Evolutionary conservation across 2,888 invertebrate species (phyloP).

Genomic region (Phyto melanocephala): DNA sequence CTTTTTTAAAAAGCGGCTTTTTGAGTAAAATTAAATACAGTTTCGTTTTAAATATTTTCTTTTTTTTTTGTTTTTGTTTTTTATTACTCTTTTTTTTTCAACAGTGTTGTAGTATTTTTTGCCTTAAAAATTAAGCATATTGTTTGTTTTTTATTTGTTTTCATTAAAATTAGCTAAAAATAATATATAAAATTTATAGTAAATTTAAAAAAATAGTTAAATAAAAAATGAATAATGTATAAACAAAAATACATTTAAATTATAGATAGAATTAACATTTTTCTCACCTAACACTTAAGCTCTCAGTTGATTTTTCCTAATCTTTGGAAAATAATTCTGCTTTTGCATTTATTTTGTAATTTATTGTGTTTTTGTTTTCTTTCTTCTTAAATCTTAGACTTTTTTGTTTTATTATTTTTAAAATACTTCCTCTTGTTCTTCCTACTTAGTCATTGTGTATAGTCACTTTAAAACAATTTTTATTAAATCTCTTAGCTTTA

Average conservation of each 20-base stretch:
- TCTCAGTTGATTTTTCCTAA: slow-evolving; percentile 35
- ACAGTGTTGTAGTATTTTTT: slow-evolving; percentile 30
- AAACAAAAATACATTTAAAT: slow-evolving; percentile 38
- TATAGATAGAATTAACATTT: slow-evolving; percentile 32
- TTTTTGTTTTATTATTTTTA: neutral
- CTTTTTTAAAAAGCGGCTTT: neutral
- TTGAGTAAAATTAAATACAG: slow-evolving; percentile 15
- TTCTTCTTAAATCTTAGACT: neutral
- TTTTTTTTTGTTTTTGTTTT: neutral
- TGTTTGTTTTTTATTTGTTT: too few relatives aligned
- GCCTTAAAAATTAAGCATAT: slow-evolving; percentile 39
- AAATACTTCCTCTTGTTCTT: neutral
- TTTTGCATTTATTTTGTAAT: neutral
- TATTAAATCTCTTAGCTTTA: slow-evolving; percentile 36
- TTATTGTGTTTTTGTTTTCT: slow-evolving; percentile 29
- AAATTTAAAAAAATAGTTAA: slow-evolving; percentile 53
- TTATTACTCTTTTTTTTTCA: slow-evolving; percentile 22
- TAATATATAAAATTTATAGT: slow-evolving; percentile 53
- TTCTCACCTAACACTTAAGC: slow-evolving; percentile 40
- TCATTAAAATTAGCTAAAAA: slow-evolving; percentile 58
- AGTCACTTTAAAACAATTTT: slow-evolving; percentile 14
- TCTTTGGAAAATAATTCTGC: slow-evolving; percentile 54
- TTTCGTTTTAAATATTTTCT: neutral
- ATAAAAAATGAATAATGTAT: slow-evolving; percentile 44
- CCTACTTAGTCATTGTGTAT: slow-evolving; percentile 18